Conservation (phyloP, 2,113 vertebrate species). For the Donacobius atricapilla region DNA sequence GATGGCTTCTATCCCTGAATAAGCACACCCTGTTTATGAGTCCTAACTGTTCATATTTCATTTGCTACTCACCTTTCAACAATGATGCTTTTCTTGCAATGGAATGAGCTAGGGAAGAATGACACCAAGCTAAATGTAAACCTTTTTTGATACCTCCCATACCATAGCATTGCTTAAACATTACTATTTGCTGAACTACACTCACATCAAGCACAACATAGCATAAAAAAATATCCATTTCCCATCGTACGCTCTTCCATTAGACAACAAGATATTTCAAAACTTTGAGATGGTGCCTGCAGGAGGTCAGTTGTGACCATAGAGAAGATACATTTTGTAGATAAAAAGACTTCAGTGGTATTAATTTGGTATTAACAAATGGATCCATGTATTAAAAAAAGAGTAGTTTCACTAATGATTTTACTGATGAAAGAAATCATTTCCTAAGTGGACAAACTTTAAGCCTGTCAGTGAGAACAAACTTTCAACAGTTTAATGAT, state of each 20-base stretch:
- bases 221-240: neutral
- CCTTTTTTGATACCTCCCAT: neutral
- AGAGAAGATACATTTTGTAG: slow-evolving; percentile 37
- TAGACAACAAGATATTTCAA: neutral
- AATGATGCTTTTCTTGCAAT: neutral
- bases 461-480: slow-evolving; percentile 59
- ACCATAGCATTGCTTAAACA: neutral
- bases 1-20: neutral
- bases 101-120: neutral
- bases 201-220: neutral
- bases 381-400: slow-evolving; percentile 27
- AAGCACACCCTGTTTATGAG: neutral
- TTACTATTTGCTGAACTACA: neutral
- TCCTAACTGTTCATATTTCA: neutral
- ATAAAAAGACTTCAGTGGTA: slow-evolving; percentile 60
- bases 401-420: slow-evolving; percentile 51
- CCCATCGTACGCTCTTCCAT: neutral
- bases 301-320: neutral
- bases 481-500: slow-evolving; percentile 69
- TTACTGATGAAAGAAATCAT: slow-evolving; percentile 70
- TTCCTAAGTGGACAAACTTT: slow-evolving; percentile 66
- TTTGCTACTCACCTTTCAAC: neutral
- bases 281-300: neutral
- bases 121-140: neutral
- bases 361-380: slow-evolving; percentile 57